These are phyloP conservation scores for Standfussiana lucernea DNA, from an alignment of 2,888 invertebrate genomes.

Conservation along the genomic window DNA sequence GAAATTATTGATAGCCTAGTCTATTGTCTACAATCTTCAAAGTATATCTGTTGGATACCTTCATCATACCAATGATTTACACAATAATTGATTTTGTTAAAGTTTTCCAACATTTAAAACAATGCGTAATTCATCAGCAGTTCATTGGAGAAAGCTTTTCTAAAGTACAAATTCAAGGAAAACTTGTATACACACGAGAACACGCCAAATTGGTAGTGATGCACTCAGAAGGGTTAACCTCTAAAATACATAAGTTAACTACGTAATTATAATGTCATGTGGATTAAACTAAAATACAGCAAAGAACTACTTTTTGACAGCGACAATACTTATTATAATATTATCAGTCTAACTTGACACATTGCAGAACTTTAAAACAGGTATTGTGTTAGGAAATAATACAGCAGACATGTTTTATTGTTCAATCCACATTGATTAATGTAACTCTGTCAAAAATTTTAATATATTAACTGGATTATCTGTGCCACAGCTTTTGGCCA, in stretches of 20 bases:
- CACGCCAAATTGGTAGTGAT: background rate
- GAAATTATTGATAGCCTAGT: conserved; percentile 57
- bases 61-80: background rate
- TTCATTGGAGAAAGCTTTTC: background rate
- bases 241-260: background rate
- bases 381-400: conserved; percentile 51
- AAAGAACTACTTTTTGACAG: background rate
- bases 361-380: conserved; percentile 47
- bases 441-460: conserved; percentile 42
- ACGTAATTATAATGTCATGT: background rate
- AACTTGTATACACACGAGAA: background rate
- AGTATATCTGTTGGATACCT: background rate
- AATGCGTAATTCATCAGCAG: background rate
- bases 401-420: conserved; percentile 59
- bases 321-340: conserved; percentile 4
- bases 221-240: background rate
- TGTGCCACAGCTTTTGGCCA: conserved; percentile 36
- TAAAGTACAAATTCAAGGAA: background rate
- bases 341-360: conserved; percentile 15
- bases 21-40: conserved; percentile 5
- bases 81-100: too few species aligned
- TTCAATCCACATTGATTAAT: conserved; percentile 55
- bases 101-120: background rate
- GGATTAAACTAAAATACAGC: background rate
- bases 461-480: conserved; percentile 60